Conservation (phyloP, 2,113 vertebrate species). For the Falco punctatus region DNA sequence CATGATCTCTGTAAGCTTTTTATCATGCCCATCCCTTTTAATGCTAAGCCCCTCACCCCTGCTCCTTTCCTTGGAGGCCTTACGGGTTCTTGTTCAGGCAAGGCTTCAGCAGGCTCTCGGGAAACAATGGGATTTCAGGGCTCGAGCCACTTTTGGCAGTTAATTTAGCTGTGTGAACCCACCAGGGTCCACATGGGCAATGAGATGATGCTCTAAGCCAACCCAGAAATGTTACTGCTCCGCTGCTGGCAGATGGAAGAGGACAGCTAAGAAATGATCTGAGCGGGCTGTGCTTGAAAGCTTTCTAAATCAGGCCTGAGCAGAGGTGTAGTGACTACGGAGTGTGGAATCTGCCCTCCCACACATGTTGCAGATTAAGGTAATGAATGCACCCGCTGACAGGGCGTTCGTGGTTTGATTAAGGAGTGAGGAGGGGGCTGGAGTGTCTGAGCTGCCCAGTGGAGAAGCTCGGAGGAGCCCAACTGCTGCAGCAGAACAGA, state of each 20-base stretch:
- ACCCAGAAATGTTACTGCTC: background rate
- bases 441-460: accelerated
- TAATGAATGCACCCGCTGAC: background rate
- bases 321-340: conserved; percentile 7
- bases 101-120: background rate
- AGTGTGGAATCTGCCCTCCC: background rate
- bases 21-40: background rate
- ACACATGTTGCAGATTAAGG: background rate
- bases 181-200: accelerated
- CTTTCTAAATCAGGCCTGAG: conserved; percentile 35
- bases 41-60: background rate
- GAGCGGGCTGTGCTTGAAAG: background rate
- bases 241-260: background rate
- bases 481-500: background rate
- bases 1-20: background rate
- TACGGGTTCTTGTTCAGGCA: background rate
- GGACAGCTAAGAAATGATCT: background rate
- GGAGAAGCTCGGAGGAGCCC: background rate
- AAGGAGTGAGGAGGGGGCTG: background rate
- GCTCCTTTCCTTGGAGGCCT: background rate
- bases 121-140: background rate
- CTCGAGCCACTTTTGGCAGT: background rate
- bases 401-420: background rate
- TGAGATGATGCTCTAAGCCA: background rate
- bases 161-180: background rate